Percentiles rank a stretch among this genome's conserved stretches.
Evolutionary conservation across 1,140 invertebrate species (phyloP).

Genomic region (Meteorus sp.): DNA sequence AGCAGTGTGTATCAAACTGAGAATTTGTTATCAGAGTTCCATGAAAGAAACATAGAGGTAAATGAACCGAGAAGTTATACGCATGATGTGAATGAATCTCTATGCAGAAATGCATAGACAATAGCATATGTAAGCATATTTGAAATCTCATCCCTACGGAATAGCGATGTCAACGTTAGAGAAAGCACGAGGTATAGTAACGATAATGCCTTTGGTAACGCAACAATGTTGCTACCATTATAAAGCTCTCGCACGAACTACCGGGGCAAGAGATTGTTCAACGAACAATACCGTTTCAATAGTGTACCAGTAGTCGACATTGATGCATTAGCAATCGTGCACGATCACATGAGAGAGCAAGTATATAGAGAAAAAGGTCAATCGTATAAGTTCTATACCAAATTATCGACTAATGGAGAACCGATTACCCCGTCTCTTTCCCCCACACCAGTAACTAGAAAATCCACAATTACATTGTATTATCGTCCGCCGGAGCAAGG

Average conservation of each 20-base stretch:
- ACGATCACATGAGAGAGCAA: not conserved
- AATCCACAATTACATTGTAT: slow-evolving; percentile 7
- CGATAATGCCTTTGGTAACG: slow-evolving; percentile 18
- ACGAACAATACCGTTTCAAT: slow-evolving; percentile 13
- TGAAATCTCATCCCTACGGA: not conserved
- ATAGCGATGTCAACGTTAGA: not conserved
- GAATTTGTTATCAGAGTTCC: no score
- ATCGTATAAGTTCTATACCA: not conserved
- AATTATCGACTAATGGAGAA: slow-evolving; percentile 14
- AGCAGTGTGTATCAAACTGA: no score
- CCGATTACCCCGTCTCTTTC: slow-evolving; percentile 11
- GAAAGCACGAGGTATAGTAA: slow-evolving; percentile 1
- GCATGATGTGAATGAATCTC: no score
- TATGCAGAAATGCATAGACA: no score
- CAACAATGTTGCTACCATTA: slow-evolving; percentile 17
- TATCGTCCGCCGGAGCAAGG: not conserved
- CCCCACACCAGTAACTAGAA: slow-evolving; percentile 4
- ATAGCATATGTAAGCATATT: no score
- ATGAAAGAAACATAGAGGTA: no score
- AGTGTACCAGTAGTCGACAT: not conserved
- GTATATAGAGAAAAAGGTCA: not conserved
- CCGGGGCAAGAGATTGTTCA: slow-evolving; percentile 11
- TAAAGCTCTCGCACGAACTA: slow-evolving; percentile 6
- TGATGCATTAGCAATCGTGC: slow-evolving; percentile 18
- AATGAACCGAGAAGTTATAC: no score